phyloP scores from a whole-genome alignment of 1,140 invertebrate species.

The Drosophila santomea region DNA sequence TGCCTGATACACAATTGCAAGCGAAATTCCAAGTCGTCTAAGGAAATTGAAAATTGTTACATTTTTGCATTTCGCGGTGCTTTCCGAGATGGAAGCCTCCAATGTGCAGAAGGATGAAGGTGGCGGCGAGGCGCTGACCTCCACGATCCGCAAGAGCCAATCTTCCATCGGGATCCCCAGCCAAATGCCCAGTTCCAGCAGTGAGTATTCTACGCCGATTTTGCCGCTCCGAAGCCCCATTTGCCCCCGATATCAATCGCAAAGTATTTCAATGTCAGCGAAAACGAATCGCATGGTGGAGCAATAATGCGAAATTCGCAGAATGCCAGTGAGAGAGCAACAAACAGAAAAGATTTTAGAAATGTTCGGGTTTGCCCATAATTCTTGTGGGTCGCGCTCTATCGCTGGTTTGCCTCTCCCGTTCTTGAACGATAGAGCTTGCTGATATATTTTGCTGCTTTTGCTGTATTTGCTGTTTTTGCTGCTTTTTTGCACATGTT shows the following conservation, averaged over 20 bases:
- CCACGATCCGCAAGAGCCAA: slow-evolving; percentile 1
- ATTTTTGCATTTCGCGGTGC: slow-evolving; percentile 10
- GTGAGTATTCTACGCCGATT: slow-evolving; percentile 26
- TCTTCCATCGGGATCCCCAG: neutral
- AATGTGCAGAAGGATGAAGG: neutral
- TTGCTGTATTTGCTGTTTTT: too few relatives aligned
- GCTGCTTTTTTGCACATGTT: slow-evolving; percentile 48
- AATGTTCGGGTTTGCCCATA: slow-evolving; percentile 44
- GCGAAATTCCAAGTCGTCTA: slow-evolving; percentile 52
- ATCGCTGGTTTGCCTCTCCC: slow-evolving; percentile 20
- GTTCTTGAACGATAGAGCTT: neutral
- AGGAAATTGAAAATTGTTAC: slow-evolving; percentile 33
- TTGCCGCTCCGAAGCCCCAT: neutral
- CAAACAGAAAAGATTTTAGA: slow-evolving; percentile 63
- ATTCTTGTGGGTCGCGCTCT: slow-evolving; percentile 16
- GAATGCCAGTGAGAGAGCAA: slow-evolving; percentile 32
- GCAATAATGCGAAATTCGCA: slow-evolving; percentile 34
- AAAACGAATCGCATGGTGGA: slow-evolving; percentile 9
- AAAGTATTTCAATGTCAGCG: slow-evolving; percentile 74
- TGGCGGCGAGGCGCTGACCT: slow-evolving; percentile 6
- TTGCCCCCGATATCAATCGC: slow-evolving; percentile 13
- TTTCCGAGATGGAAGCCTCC: slow-evolving; percentile 15
- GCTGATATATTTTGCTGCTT: neutral
- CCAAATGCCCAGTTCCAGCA: slow-evolving; percentile 11
- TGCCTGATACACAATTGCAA: slow-evolving; percentile 7